Evolutionary conservation across 2,888 invertebrate genomes (phyloP).

Genomic region (Chrysodeixis includens): DNA sequence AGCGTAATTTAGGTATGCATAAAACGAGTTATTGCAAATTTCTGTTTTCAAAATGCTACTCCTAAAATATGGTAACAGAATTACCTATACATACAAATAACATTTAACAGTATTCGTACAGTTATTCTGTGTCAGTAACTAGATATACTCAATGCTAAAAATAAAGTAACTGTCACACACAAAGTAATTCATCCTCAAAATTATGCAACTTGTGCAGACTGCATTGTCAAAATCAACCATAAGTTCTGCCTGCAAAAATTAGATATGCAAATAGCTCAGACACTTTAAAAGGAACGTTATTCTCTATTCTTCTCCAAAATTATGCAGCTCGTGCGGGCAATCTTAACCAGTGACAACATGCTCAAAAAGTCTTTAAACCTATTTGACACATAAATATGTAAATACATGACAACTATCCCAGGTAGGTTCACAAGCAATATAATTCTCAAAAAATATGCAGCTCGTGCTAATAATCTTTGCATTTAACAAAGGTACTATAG

Average conservation of each 20-base stretch:
- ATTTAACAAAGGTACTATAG: too few species aligned
- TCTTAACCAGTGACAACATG: neutral
- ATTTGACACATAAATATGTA: neutral
- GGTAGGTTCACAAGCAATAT: neutral
- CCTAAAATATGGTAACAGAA: too few species aligned
- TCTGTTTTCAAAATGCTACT: too few species aligned
- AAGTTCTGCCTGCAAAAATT: neutral
- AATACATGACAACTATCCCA: neutral
- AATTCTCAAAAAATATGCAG: constrained; percentile 27
- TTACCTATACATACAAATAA: too few species aligned
- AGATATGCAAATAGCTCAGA: neutral
- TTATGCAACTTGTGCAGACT: constrained; percentile 39
- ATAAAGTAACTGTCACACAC: too few species aligned
- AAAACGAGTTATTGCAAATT: too few species aligned
- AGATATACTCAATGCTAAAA: too few species aligned
- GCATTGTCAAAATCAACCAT: neutral
- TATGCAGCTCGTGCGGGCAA: constrained; percentile 39
- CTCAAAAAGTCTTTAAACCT: neutral
- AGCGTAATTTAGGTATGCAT: too few species aligned
- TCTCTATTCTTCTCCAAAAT: constrained; percentile 15
- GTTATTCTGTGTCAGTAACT: too few species aligned
- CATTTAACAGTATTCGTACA: too few species aligned
- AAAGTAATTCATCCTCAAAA: constrained; percentile 14
- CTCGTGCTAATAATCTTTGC: constrained; percentile 30
- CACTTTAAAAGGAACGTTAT: too few species aligned